These are phyloP conservation scores for Antrozous pallidus DNA, from an alignment of 2,797 vertebrate genomes.

Conservation along the genomic window DNA sequence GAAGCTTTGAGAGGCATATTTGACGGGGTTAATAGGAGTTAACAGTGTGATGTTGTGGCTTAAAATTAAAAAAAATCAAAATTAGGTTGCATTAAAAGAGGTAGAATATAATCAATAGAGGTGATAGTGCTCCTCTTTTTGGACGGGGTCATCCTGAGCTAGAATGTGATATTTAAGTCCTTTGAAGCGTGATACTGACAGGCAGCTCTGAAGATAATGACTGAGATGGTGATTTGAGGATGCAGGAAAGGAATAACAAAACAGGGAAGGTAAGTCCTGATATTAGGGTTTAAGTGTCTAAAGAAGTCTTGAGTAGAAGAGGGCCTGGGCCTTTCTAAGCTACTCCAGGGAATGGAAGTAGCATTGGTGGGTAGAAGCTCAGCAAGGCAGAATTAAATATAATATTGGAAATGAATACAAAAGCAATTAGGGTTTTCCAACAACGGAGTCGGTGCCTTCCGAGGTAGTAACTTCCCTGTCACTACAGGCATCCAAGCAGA, in stretches of 20 bases:
- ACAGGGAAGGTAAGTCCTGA: background rate
- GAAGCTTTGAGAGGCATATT: background rate
- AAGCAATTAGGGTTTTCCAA: background rate
- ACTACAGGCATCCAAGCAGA: background rate
- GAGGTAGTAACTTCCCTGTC: background rate
- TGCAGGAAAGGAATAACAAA: background rate
- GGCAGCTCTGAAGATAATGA: background rate
- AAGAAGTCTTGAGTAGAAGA: background rate
- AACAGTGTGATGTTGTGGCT: background rate
- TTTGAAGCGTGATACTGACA: background rate
- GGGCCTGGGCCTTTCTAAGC: background rate
- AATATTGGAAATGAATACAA: background rate
- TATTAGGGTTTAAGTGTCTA: background rate
- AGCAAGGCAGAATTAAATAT: background rate
- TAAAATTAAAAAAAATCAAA: background rate
- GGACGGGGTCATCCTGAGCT: background rate
- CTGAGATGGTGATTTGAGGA: background rate
- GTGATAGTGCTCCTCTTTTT: too few species aligned
- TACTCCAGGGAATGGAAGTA: background rate
- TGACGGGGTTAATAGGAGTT: background rate
- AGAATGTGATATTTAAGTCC: background rate
- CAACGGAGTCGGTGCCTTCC: background rate
- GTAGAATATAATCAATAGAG: background rate
- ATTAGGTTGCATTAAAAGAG: background rate
- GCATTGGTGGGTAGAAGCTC: background rate